Base-by-base conservation (phyloP, 2,113 vertebrate species). In the Eptesicus fuscus region DNA sequence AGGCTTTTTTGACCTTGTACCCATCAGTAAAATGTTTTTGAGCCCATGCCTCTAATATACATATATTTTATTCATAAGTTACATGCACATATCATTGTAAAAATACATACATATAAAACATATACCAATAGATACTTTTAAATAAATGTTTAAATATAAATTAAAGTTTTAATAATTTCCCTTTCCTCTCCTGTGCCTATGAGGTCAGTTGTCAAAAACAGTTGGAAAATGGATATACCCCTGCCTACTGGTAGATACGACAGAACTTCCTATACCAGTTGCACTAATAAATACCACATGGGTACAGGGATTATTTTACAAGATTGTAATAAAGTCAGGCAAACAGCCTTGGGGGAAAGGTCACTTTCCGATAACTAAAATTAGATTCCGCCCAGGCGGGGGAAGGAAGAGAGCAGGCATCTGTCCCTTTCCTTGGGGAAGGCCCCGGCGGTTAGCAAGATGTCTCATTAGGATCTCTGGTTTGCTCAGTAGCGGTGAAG, bases 311-410 rank as follows among this genome's bases (percentile, higher is more conserved):
- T 95, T 91, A 73, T 91, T 91, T 93, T 83, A 90, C 95, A 95
- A 95, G 71, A 44, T 74, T 73, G 65, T 89, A 94, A 91, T 42
- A 83, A 83, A 95, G 83, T 69, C 88, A 71, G 93, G 85, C 90
- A 95, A 93, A 92, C 78, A 91, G 90, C 85, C 97, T 95, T 92
- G 61, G 88, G 84, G 90, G 56, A 93, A 96, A 96, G 93, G 84
- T 90, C 91, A 88, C 47, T 93, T 94, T 90, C 84, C 9, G 6
- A 49, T 63, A 53, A 59, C 94, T 93, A 79, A 82, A 97, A 97
- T 96, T 97, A 96, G 95, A 95, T 96, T 89, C 92, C 76, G 42
- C 51, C 2, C 12, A 70, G 78, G 61, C 90, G 74, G 23, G 91
- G 91, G 88, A 93, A 96, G 90, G 91, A 83, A 83, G 42, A 92